These are phyloP conservation scores for Pedionomus torquatus DNA, from an alignment of 2,113 vertebrate genomes.

Conservation along the genomic window DNA sequence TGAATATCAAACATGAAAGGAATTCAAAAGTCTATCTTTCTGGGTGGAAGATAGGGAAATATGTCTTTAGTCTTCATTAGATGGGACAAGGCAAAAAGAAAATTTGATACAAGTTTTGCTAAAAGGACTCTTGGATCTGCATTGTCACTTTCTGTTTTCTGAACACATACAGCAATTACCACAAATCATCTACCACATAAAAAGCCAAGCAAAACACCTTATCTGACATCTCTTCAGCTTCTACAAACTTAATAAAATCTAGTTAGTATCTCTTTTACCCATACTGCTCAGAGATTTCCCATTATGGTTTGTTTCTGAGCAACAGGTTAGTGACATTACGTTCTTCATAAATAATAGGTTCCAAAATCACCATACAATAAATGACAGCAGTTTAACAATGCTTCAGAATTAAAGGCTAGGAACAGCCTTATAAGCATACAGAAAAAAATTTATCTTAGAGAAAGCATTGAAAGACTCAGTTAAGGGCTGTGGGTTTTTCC, in stretches of 20 bases:
- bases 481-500: accelerated
- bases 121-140: not conserved
- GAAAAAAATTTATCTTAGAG: not conserved
- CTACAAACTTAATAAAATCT: not conserved
- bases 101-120: not conserved
- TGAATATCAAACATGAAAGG: not conserved
- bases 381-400: not conserved
- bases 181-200: not conserved
- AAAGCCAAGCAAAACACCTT: not conserved
- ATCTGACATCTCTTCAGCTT: not conserved
- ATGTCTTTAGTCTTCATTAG: not conserved
- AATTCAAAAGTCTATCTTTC: not conserved
- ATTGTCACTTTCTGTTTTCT: not conserved
- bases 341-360: not conserved
- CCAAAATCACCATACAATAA: accelerated
- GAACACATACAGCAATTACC: not conserved
- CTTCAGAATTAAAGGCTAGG: not conserved
- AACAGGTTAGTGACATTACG: not conserved
- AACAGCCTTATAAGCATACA: not conserved
- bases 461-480: not conserved
- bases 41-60: not conserved
- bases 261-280: not conserved
- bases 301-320: not conserved
- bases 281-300: not conserved
- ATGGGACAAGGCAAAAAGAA: not conserved